Evolutionary conservation across 2,888 invertebrate species (phyloP).

Genomic region (Ramazzottius varieornatus): DNA sequence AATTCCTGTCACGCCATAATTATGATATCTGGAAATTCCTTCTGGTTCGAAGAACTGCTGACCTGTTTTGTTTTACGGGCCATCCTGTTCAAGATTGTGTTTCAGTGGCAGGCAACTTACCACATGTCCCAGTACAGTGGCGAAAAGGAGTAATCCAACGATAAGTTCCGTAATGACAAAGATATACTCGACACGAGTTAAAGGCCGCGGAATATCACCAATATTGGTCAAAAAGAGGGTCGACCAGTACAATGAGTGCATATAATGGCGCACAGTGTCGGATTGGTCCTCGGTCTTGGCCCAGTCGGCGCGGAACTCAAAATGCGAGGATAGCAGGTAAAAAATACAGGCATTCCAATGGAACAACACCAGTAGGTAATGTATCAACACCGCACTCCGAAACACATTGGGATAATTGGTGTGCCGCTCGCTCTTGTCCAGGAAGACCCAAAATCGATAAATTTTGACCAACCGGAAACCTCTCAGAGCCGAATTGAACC

Average conservation of each 20-base stretch:
- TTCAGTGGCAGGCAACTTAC: background rate
- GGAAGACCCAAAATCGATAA: conserved; percentile 90
- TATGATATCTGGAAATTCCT: too few relatives aligned
- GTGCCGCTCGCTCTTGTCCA: conserved; percentile 90
- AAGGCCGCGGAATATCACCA: conserved; percentile 64
- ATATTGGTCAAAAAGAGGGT: conserved; percentile 81
- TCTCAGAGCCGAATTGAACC: conserved; percentile 67
- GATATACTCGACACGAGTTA: conserved; percentile 75
- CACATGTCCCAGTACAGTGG: conserved; percentile 83
- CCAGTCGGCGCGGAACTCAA: conserved; percentile 36
- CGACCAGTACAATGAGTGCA: conserved; percentile 95
- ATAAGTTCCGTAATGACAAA: conserved; percentile 80
- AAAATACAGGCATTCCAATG: conserved; percentile 99
- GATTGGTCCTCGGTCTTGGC: conserved; percentile 10
- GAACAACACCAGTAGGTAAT: conserved; percentile 78
- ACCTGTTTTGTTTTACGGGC: too few relatives aligned
- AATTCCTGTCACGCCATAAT: too few relatives aligned
- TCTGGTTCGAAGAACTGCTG: too few relatives aligned
- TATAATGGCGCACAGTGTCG: conserved; percentile 73
- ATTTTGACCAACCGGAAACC: conserved; percentile 87
- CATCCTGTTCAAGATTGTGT: too few relatives aligned
- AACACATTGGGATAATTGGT: conserved; percentile 95
- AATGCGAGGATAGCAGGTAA: conserved; percentile 81
- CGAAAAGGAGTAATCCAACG: conserved; percentile 75
- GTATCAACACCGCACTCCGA: conserved; percentile 23